A percentile compares a stretch with the other conserved stretches of the same genome.
Conservation (phyloP, 2,113 vertebrate genomes). For the Serinus canaria region DNA sequence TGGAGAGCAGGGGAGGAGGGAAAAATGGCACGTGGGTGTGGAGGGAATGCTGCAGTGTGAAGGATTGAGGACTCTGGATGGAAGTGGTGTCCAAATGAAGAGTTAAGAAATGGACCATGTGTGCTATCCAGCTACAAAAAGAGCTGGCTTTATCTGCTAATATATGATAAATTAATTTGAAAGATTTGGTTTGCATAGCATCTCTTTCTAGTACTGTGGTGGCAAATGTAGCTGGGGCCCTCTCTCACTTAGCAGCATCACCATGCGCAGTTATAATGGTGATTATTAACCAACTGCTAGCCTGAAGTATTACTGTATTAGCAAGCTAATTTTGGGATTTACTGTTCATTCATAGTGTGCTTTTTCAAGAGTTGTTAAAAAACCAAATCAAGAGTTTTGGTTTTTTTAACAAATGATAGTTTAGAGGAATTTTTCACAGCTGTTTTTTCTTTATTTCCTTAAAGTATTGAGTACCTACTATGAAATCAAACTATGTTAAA, state of each 20-base stretch:
- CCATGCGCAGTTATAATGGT: neutral
- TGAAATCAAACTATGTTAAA: neutral
- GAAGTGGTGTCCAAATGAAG: neutral
- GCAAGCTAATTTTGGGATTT: neutral
- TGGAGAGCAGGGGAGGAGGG: neutral
- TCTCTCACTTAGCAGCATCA: neutral
- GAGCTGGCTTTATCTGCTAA: neutral
- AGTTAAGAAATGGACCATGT: neutral
- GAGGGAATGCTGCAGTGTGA: neutral
- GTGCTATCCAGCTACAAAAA: neutral
- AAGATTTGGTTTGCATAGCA: neutral
- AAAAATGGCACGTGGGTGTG: neutral
- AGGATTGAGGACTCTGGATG: neutral
- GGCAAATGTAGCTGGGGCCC: neutral
- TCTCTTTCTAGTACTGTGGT: neutral
- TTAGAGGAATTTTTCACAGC: neutral
- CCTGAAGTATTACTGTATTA: neutral
- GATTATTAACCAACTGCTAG: neutral
- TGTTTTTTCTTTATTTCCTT: neutral
- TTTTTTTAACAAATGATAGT: neutral
- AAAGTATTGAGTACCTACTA: neutral
- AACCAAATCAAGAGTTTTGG: neutral
- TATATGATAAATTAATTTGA: neutral
- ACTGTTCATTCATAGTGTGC: neutral
- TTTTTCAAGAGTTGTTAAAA: neutral